These are phyloP conservation scores for Brachionus calyciflorus DNA, from an alignment of 1,140 invertebrate species.

Conservation along the genomic window DNA sequence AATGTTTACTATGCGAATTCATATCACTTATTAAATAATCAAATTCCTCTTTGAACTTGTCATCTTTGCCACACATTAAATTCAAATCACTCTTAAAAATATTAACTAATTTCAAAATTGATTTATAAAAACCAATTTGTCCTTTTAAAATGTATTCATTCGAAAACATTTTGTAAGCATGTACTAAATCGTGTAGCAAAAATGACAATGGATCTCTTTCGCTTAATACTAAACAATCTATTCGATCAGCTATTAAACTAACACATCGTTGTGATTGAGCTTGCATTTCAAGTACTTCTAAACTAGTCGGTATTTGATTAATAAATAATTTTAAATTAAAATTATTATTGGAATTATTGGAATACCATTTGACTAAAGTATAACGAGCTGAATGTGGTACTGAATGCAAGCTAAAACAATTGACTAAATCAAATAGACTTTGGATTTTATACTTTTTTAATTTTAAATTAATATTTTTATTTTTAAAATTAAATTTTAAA, in stretches of 20 bases:
- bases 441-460: neutral
- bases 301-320: neutral
- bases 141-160: neutral
- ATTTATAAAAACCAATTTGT: neutral
- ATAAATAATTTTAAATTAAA: neutral
- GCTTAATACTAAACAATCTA: neutral
- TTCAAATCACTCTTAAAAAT: neutral
- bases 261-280: neutral
- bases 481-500: neutral
- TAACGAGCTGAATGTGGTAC: neutral
- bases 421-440: constrained; percentile 10
- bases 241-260: constrained; percentile 4
- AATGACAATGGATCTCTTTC: constrained; percentile 28
- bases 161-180: constrained; percentile 27
- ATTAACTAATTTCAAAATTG: neutral
- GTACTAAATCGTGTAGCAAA: constrained; percentile 1
- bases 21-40: constrained; percentile 30
- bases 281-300: neutral
- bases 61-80: neutral
- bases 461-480: neutral
- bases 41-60: neutral
- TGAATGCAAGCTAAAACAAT: constrained; percentile 1
- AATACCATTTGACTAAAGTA: neutral
- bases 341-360: neutral
- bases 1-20: constrained; percentile 27